phyloP scores from a whole-genome alignment of 2,888 invertebrate species.

The Chrysomela aeneicollis region DNA sequence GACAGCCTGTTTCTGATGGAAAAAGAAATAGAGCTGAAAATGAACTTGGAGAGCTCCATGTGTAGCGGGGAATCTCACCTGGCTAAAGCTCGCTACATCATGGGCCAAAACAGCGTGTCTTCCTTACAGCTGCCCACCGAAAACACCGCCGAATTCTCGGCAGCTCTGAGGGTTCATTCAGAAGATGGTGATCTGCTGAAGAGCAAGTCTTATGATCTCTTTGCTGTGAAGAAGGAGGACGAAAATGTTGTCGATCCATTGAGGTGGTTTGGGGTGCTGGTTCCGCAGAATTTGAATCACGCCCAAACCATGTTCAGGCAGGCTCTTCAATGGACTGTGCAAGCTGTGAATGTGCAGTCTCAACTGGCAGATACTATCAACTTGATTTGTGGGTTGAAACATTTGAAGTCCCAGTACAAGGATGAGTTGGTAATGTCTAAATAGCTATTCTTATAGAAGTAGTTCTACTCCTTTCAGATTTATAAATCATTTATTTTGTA shows the following conservation, averaged over 20 bases:
- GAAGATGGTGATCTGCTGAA: conserved; percentile 55
- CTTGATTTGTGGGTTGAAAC: conserved; percentile 1
- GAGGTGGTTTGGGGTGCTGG: conserved; percentile 87
- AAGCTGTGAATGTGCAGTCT: conserved; percentile 75
- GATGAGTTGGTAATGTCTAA: background rate
- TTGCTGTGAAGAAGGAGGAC: conserved; percentile 54
- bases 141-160: conserved; percentile 63
- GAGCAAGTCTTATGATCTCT: conserved; percentile 52
- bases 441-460: background rate
- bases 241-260: conserved; percentile 69
- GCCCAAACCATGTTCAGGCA: conserved; percentile 80
- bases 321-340: conserved; percentile 71
- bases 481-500: no score
- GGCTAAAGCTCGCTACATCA: conserved; percentile 81
- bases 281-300: conserved; percentile 78
- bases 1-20: conserved; percentile 77
- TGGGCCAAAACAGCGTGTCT: conserved; percentile 78
- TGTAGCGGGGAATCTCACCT: conserved; percentile 76
- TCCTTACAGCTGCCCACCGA: conserved; percentile 76
- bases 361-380: conserved; percentile 60
- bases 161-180: conserved; percentile 57
- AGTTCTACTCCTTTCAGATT: no score
- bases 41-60: conserved; percentile 74
- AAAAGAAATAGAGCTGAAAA: conserved; percentile 72
- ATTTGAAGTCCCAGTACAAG: background rate